Evolutionary conservation across 2,888 invertebrate genomes (phyloP), one percentile per base, ranked within the genome.

Genomic region (Tipula unca): DNA sequence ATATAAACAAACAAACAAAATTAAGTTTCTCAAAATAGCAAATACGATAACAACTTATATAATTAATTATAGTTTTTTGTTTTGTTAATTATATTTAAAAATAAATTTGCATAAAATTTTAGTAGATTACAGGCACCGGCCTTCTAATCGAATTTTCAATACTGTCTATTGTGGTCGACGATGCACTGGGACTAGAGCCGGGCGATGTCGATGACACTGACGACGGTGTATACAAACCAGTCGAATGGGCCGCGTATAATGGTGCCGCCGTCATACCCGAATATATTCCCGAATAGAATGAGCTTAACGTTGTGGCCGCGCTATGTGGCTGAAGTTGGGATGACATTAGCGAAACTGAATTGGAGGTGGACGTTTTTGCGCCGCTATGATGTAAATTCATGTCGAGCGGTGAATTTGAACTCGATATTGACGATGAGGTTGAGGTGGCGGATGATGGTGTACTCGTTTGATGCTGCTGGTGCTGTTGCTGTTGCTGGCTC

Each of bases 201-300:
- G 91, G 90, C 29, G 91, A 91, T 85, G 88, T 87, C 13, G 91
- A 90, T 86, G 90, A 89, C 42, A 90, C 89, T 86, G 90, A 90
- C 86, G 90, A 90, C 10, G 69, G 69, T 87, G 89, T 90, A 87
- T 90, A 91, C 82, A 91, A 89, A n/a, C 90, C 90, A 86, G 89
- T 90, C 85, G 90, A 89, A 54, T 90, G 90, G 86, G 91, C 90
- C 8, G 91, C 90, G 86, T 91, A 90, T 10, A 91, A 87, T 36
- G 91, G 90, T 14, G 91, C 89, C 69, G 90, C 90, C 85, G 91
- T 89, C 36, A 91, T 91, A 86, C 91, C 90, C 85, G 90, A 89
- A 86, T 91, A 91, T 85, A 91, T 90, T 88, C 90, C 90, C 85
- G 91, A 90, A 86, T 91, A 91, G 87, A 91, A 91, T 86, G 90